Percentiles rank a stretch among this genome's conserved stretches.
Evolutionary conservation across 2,113 vertebrate genomes (phyloP).

Genomic region (Tichodroma muraria): DNA sequence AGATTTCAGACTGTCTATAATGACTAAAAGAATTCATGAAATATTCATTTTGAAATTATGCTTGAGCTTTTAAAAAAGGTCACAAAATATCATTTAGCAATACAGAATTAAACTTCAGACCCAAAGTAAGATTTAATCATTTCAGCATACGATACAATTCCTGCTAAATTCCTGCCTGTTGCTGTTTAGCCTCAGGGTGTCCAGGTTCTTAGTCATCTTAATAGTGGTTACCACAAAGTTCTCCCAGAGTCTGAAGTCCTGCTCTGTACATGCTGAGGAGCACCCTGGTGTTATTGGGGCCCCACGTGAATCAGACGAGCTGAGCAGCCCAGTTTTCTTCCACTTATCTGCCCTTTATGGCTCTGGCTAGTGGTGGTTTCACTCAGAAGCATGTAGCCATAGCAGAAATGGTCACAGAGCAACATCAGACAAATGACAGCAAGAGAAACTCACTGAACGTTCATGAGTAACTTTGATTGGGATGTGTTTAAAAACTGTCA

Average conservation of each 20-base stretch:
- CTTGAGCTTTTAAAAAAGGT: slow-evolving; percentile 32
- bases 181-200: neutral
- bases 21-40: slow-evolving; percentile 29
- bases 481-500: neutral
- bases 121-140: neutral
- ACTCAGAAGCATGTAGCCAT: rapidly evolving
- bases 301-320: rapidly evolving
- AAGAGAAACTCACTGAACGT: neutral
- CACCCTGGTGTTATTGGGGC: neutral
- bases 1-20: neutral
- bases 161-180: neutral
- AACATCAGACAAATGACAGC: neutral
- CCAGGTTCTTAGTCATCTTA: neutral
- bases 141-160: neutral
- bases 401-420: neutral
- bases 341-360: neutral
- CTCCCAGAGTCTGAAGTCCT: neutral
- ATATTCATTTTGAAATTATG: slow-evolving; percentile 16
- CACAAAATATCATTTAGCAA: slow-evolving; percentile 30
- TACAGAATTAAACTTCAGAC: neutral
- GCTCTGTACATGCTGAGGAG: neutral
- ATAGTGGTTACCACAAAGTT: neutral
- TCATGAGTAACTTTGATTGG: neutral
- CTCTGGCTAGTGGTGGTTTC: neutral
- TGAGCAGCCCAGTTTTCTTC: neutral